phyloP scores from a whole-genome alignment of 2,888 invertebrate genomes.

The Phlogophora meticulosa region DNA sequence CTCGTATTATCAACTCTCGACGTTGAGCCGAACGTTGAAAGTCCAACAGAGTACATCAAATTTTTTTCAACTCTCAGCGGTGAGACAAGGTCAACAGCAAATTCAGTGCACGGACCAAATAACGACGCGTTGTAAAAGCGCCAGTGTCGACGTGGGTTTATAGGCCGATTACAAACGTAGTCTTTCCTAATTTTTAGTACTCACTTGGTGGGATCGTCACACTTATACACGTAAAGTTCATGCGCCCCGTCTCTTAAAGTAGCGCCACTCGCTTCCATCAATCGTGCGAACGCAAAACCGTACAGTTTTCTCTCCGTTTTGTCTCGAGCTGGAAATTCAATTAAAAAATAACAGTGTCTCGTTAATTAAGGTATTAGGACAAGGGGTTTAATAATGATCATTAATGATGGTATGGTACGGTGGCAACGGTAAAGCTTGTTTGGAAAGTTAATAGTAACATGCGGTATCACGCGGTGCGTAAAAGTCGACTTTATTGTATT shows the following conservation, averaged over 20 bases:
- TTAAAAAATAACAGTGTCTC: neutral
- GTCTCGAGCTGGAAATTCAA: constrained; percentile 93
- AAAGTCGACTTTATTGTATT: constrained; percentile 7
- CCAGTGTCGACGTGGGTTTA: too few species aligned
- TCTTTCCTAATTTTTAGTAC: constrained; percentile 78
- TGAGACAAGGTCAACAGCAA: too few species aligned
- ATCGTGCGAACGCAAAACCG: constrained; percentile 96
- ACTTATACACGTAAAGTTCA: constrained; percentile 98
- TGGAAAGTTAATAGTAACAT: neutral
- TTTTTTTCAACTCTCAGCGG: too few species aligned
- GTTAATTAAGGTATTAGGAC: neutral
- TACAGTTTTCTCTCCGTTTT: constrained; percentile 97
- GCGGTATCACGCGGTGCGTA: neutral
- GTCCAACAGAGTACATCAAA: too few species aligned
- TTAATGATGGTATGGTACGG: too few species aligned
- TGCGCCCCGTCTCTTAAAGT: constrained; percentile 97
- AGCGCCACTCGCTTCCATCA: constrained; percentile 98
- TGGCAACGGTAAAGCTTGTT: neutral
- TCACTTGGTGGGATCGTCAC: constrained; percentile 95
- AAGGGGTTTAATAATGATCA: neutral
- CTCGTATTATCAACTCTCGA: too few species aligned
- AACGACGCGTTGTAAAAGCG: too few species aligned
- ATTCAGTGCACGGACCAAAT: too few species aligned
- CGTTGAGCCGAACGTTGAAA: too few species aligned
- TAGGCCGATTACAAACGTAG: too few species aligned